A percentile compares a stretch with the other conserved stretches of the same genome.
Evolutionary conservation across 1,140 invertebrate species (phyloP).

Genomic region (Cotesia chilonis): DNA sequence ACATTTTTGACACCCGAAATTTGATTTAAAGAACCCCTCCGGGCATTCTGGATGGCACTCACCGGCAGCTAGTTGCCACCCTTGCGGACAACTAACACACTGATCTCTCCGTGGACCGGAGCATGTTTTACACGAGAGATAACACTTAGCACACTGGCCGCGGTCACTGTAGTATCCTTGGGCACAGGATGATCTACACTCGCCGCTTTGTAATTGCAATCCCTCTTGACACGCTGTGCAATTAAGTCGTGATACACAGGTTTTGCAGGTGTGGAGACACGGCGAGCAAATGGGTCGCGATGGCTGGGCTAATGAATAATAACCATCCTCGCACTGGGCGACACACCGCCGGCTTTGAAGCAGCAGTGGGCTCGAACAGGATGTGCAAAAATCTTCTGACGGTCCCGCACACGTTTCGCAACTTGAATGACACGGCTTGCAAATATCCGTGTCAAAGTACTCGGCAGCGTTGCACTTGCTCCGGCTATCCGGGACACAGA

Average conservation of each 20-base stretch:
- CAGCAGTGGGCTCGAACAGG: slow-evolving; percentile 72
- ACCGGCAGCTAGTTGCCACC: slow-evolving; percentile 80
- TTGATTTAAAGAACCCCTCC: slow-evolving; percentile 81
- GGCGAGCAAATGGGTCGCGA: slow-evolving; percentile 73
- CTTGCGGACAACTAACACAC: slow-evolving; percentile 81
- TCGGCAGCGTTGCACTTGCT: slow-evolving; percentile 74
- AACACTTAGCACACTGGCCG: slow-evolving; percentile 82
- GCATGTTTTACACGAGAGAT: slow-evolving; percentile 84
- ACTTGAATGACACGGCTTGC: slow-evolving; percentile 74
- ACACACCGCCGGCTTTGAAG: slow-evolving; percentile 77
- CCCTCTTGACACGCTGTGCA: slow-evolving; percentile 80
- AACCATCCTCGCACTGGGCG: slow-evolving; percentile 76
- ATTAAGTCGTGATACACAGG: slow-evolving; percentile 78
- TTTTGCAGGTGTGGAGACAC: slow-evolving; percentile 80
- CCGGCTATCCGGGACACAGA: slow-evolving; percentile 74
- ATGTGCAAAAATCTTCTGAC: slow-evolving; percentile 73
- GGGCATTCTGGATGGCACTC: slow-evolving; percentile 86
- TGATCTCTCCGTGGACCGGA: slow-evolving; percentile 80
- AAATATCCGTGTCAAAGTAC: slow-evolving; percentile 75
- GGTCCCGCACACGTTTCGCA: slow-evolving; percentile 78
- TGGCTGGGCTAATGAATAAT: slow-evolving; percentile 69
- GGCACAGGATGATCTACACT: slow-evolving; percentile 65
- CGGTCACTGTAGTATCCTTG: slow-evolving; percentile 83
- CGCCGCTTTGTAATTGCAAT: slow-evolving; percentile 79
- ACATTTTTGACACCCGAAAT: slow-evolving; percentile 83